These are phyloP conservation scores for Trissolcus japonicus DNA, from an alignment of 2,888 invertebrate species.

Conservation along the genomic window DNA sequence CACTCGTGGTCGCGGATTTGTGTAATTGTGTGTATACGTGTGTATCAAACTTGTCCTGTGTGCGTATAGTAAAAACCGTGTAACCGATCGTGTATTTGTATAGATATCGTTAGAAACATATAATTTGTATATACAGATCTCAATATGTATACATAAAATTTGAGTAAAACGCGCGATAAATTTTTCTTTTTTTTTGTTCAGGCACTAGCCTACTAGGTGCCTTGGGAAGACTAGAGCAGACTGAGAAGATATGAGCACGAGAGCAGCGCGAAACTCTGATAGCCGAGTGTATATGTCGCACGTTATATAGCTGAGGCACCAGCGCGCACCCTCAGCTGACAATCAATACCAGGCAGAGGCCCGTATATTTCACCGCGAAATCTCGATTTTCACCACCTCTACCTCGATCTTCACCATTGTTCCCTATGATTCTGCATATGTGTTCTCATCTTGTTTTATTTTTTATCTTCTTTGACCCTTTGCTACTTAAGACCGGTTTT, in stretches of 20 bases:
- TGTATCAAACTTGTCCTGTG: slow-evolving; percentile 24
- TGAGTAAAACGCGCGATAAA: slow-evolving; percentile 53
- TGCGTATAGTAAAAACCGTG: slow-evolving; percentile 6
- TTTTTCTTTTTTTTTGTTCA: slow-evolving; percentile 1
- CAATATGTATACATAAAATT: slow-evolving; percentile 1
- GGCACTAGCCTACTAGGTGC: slow-evolving; percentile 68
- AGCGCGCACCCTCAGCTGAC: slow-evolving; percentile 69
- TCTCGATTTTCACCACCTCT: slow-evolving; percentile 66
- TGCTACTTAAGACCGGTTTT: not conserved
- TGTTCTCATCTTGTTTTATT: not conserved
- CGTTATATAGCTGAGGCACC: slow-evolving; percentile 57
- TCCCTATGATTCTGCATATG: slow-evolving; percentile 1
- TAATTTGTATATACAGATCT: slow-evolving; percentile 17
- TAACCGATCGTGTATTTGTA: not conserved
- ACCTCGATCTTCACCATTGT: slow-evolving; percentile 44
- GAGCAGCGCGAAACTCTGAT: slow-evolving; percentile 52
- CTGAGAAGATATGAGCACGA: slow-evolving; percentile 57
- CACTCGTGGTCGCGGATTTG: slow-evolving; percentile 27
- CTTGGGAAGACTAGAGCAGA: slow-evolving; percentile 73
- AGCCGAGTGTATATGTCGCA: slow-evolving; percentile 46
- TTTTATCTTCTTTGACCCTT: not conserved
- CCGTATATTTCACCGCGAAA: slow-evolving; percentile 71
- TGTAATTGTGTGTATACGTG: slow-evolving; percentile 52
- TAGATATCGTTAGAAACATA: not conserved
- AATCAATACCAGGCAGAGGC: slow-evolving; percentile 74